Evolutionary conservation across 2,888 invertebrate genomes (phyloP).

Genomic region (Drosophila robusta): DNA sequence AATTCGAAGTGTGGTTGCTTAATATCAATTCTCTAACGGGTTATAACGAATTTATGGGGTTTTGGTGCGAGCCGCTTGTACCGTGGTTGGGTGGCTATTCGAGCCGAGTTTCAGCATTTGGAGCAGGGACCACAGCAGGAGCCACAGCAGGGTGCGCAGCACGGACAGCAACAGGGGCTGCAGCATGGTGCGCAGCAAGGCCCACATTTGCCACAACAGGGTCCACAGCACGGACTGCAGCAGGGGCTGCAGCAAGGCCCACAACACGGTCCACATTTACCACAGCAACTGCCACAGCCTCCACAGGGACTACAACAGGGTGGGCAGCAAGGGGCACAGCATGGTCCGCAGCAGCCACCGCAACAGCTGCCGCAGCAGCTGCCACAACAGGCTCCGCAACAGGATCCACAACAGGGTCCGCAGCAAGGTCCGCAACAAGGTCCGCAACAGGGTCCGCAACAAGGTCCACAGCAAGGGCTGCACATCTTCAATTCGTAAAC

Average conservation of each 20-base stretch:
- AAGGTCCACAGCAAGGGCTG: conserved; percentile 47
- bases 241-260: conserved; percentile 45
- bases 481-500: conserved; percentile 59
- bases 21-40: conserved; percentile 62
- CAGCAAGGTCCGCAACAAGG: conserved; percentile 28
- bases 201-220: conserved; percentile 40
- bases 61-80: conserved; percentile 19
- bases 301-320: conserved; percentile 49
- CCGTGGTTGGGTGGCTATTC: not conserved
- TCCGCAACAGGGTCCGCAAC: conserved; percentile 13
- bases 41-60: conserved; percentile 28
- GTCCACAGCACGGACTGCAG: conserved; percentile 44
- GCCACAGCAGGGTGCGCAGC: conserved; percentile 42
- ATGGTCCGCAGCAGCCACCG: conserved; percentile 34
- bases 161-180: conserved; percentile 33
- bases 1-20: conserved; percentile 13
- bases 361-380: conserved; percentile 23
- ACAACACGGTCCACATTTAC: conserved; percentile 36
- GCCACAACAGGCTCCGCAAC: conserved; percentile 17
- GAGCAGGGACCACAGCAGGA: conserved; percentile 36
- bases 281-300: conserved; percentile 41
- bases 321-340: conserved; percentile 46
- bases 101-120: conserved; percentile 27
- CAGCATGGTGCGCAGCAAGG: conserved; percentile 44
- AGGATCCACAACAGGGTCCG: conserved; percentile 10